phyloP scores from a whole-genome alignment of 2,113 vertebrate genomes.

The Amblyopsis rosae region DNA sequence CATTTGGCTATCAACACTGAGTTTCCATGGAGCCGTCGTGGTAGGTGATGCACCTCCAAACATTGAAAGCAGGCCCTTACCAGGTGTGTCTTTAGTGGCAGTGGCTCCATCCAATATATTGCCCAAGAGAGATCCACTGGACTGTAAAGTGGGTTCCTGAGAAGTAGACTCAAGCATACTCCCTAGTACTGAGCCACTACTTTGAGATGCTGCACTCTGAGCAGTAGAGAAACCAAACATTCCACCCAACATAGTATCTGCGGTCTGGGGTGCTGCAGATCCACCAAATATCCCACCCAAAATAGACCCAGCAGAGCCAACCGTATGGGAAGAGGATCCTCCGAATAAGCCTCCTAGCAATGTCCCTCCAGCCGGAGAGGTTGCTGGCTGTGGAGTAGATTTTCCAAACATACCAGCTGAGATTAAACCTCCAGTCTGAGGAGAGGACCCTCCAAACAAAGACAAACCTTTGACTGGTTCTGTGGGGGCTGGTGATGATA shows the following conservation, averaged over 20 bases:
- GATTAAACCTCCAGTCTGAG: constrained; percentile 24
- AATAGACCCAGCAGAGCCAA: constrained; percentile 56
- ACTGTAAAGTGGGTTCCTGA: constrained; percentile 34
- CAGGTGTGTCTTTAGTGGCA: constrained; percentile 49
- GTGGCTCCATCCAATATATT: constrained; percentile 50
- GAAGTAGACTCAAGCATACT: constrained; percentile 57
- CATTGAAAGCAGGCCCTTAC: constrained; percentile 53
- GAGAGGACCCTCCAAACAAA: constrained; percentile 49
- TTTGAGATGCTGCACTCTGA: constrained; percentile 46
- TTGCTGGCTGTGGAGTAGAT: constrained; percentile 37
- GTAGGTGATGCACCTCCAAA: constrained; percentile 38
- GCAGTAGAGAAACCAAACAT: constrained; percentile 29
- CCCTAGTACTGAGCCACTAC: constrained; percentile 45
- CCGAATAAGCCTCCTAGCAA: constrained; percentile 69
- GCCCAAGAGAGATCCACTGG: constrained; percentile 51
- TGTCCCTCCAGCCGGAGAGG: constrained; percentile 45
- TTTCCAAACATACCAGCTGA: constrained; percentile 13
- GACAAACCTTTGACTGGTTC: constrained; percentile 60
- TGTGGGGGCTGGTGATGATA: constrained; percentile 30
- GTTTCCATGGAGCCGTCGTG: constrained; percentile 55
- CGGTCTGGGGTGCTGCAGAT: constrained; percentile 30
- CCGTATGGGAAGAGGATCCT: constrained; percentile 50
- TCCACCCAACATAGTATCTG: constrained; percentile 36
- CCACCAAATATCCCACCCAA: constrained; percentile 67
- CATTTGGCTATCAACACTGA: constrained; percentile 52